Percentiles rank a stretch among this genome's conserved stretches.
These are phyloP conservation scores for Jaculus jaculus DNA, from an alignment of 2,113 vertebrate species.

Conservation along the genomic window DNA sequence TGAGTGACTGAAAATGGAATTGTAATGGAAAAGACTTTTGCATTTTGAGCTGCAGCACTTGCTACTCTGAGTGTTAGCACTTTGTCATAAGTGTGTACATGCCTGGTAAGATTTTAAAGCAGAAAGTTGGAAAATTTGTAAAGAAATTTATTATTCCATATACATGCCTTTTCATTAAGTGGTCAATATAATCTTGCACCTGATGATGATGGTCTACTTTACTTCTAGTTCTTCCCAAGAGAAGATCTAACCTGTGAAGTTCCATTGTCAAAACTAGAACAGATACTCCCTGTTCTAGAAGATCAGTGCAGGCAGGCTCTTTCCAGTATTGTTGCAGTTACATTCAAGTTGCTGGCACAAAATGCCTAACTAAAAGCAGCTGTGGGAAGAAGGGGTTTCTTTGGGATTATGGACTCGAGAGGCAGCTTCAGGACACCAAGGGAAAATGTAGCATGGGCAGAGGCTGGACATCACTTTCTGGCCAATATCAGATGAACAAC, in stretches of 20 bases:
- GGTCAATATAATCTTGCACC: not conserved
- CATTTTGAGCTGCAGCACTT: slow-evolving; percentile 55
- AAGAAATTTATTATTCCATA: slow-evolving; percentile 50
- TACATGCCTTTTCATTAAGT: slow-evolving; percentile 34
- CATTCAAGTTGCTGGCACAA: no score
- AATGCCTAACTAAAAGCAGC: no score
- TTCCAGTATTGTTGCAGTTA: no score
- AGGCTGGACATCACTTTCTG: no score
- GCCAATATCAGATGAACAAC: no score
- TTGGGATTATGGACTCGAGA: no score
- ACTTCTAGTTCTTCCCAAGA: not conserved
- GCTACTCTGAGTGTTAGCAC: slow-evolving; percentile 55
- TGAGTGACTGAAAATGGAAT: slow-evolving; percentile 67
- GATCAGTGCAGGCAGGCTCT: not conserved
- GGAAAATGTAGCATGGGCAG: no score
- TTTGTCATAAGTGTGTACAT: slow-evolving; percentile 51
- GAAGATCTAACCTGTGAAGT: not conserved
- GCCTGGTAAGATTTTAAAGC: slow-evolving; percentile 54
- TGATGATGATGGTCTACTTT: slow-evolving; percentile 29
- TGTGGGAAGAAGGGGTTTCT: no score
- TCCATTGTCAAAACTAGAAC: not conserved
- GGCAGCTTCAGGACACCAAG: no score
- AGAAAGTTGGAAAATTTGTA: slow-evolving; percentile 35
- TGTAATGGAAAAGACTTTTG: slow-evolving; percentile 67
- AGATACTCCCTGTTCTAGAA: not conserved